Conservation (phyloP, 2,113 vertebrate species). For the Pangasianodon gigas region DNA sequence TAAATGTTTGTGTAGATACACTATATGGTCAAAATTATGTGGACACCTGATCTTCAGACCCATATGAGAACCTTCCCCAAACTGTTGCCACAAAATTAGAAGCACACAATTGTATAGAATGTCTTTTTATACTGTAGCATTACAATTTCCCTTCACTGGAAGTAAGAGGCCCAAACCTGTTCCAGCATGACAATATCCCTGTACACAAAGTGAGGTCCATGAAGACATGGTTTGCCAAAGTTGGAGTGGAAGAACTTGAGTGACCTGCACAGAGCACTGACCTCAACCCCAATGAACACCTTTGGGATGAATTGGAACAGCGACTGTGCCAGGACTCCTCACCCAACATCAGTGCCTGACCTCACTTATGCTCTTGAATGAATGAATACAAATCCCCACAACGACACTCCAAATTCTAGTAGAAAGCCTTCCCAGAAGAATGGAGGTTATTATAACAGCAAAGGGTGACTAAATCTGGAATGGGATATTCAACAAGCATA, state of each 20-base stretch:
- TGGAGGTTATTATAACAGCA: not conserved
- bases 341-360: not conserved
- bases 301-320: not conserved
- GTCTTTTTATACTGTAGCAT: not conserved
- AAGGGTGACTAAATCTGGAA: too few species aligned
- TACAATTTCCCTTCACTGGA: not conserved
- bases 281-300: not conserved
- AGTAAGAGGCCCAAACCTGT: not conserved
- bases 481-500: not conserved
- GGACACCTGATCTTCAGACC: too few species aligned
- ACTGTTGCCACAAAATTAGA: not conserved
- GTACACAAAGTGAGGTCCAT: not conserved
- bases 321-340: not conserved
- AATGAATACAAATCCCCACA: not conserved
- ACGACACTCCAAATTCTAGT: not conserved
- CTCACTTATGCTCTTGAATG: not conserved
- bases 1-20: not conserved
- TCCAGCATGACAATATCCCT: not conserved
- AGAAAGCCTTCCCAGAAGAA: not conserved
- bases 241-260: not conserved
- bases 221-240: not conserved
- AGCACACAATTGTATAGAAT: not conserved
- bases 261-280: not conserved
- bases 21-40: not conserved
- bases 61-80: not conserved